phyloP scores from a whole-genome alignment of 2,888 invertebrate genomes.

The Thysanoteuthis rhombus region DNA sequence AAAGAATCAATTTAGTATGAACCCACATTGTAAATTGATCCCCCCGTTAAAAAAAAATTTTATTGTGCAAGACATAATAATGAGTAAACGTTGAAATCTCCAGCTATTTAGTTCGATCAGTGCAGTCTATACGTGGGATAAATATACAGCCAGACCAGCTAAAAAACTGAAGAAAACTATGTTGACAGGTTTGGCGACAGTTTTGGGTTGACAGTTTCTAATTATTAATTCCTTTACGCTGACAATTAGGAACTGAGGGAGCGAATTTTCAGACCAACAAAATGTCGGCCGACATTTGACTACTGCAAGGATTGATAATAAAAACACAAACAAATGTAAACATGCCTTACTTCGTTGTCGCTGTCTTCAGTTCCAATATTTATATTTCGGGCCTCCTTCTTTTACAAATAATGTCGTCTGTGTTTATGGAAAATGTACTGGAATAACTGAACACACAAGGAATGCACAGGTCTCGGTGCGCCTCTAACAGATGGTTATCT shows the following conservation, averaged over 20 bases:
- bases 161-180: too few relatives aligned
- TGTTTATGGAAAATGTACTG: neutral
- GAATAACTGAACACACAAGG: neutral
- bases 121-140: too few relatives aligned
- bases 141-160: too few relatives aligned
- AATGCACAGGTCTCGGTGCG: neutral
- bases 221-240: neutral
- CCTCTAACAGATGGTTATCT: neutral
- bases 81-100: too few relatives aligned
- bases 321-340: neutral
- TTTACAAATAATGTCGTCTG: neutral
- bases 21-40: too few relatives aligned
- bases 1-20: too few relatives aligned
- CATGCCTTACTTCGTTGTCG: neutral
- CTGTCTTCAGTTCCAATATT: neutral
- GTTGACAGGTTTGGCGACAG: too few relatives aligned
- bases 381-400: neutral
- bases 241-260: neutral
- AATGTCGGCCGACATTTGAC: too few relatives aligned
- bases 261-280: neutral
- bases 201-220: too few relatives aligned
- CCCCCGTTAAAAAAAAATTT: too few relatives aligned
- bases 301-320: neutral
- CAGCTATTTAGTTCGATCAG: too few relatives aligned
- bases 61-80: too few relatives aligned